A percentile compares a stretch with the other conserved stretches of the same genome.
Evolutionary conservation across 64 coral and sea anemone species (phyloP).

Genomic region (Stichodactyla helianthus): DNA sequence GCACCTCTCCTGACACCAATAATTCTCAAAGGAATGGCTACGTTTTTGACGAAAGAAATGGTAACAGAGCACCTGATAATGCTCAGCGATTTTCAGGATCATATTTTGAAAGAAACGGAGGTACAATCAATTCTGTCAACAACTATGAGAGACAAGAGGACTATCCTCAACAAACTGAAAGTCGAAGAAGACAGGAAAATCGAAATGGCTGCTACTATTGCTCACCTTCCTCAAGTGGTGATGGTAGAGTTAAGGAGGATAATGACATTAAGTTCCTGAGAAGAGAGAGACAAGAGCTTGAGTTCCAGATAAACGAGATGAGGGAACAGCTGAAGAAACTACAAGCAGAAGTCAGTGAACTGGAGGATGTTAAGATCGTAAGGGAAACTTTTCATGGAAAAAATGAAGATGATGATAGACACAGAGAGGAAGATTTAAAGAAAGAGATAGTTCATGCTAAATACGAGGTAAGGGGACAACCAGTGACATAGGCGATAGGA

Average conservation of each 20-base stretch:
- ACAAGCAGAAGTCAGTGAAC: constrained; percentile 55
- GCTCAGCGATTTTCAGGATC: background rate
- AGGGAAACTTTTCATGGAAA: constrained; percentile 8
- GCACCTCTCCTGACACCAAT: background rate
- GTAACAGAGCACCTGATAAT: background rate
- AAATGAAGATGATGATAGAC: background rate
- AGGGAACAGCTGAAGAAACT: constrained; percentile 44
- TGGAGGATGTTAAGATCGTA: constrained; percentile 58
- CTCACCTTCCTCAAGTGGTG: background rate
- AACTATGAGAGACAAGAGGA: background rate
- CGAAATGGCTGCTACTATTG: background rate
- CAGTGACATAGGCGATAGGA: background rate
- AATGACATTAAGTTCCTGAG: constrained; percentile 34
- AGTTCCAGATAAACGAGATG: constrained; percentile 60
- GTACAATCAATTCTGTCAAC: background rate
- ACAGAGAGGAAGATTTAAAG: background rate
- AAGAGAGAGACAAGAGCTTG: constrained; percentile 61
- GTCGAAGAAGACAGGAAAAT: background rate
- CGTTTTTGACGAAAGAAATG: background rate
- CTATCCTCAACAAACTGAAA: background rate
- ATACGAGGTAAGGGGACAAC: background rate
- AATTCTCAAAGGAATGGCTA: background rate
- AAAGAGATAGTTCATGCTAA: background rate
- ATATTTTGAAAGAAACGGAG: background rate
- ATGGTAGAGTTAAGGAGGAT: constrained; percentile 19